phyloP scores from a whole-genome alignment of 2,113 vertebrate species.

The Opisthocomus hoazin region DNA sequence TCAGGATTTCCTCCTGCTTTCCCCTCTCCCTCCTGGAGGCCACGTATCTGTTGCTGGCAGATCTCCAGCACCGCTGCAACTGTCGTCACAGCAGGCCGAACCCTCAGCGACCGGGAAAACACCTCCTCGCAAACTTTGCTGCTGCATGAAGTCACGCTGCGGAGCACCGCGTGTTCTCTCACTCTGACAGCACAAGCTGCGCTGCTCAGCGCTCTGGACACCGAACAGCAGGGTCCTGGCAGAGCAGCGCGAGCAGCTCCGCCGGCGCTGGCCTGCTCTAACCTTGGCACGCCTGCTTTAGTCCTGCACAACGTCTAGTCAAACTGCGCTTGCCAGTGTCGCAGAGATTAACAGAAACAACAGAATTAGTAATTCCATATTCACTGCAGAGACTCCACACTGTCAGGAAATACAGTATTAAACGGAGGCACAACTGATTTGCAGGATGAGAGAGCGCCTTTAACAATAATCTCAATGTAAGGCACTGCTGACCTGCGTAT shows the following conservation, averaged over 20 bases:
- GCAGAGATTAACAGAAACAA: background rate
- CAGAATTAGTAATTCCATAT: background rate
- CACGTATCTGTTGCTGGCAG: background rate
- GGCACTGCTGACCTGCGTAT: background rate
- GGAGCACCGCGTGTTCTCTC: background rate
- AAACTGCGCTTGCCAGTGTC: background rate
- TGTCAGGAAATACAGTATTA: background rate
- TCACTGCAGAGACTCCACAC: background rate
- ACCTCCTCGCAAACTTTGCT: background rate
- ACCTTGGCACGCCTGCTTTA: background rate
- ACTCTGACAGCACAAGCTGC: background rate
- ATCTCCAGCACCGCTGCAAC: background rate
- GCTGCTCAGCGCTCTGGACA: fast-evolving
- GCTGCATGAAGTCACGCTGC: background rate
- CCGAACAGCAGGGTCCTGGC: background rate
- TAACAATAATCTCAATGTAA: background rate
- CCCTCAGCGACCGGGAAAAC: background rate
- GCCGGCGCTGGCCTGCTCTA: background rate
- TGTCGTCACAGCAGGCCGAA: background rate
- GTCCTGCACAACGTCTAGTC: background rate
- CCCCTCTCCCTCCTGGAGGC: background rate
- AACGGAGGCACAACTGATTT: background rate
- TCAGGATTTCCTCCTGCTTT: background rate
- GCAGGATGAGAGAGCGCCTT: background rate
- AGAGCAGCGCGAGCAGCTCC: background rate